phyloP scores from a whole-genome alignment of 2,113 vertebrate genomes.

The Pantherophis guttatus region DNA sequence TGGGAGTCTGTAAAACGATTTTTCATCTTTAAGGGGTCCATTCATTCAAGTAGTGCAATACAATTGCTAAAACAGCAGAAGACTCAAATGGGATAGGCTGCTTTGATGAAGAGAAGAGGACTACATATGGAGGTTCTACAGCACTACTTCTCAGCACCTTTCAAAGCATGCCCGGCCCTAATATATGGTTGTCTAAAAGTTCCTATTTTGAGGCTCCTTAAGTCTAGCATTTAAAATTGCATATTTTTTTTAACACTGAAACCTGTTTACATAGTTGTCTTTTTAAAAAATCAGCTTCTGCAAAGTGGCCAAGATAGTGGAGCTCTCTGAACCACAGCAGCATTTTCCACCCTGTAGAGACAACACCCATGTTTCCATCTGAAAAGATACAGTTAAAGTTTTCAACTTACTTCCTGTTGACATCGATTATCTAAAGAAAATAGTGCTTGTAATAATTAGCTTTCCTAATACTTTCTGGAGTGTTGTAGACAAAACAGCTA shows the following conservation, averaged over 20 bases:
- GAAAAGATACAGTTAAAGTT: neutral
- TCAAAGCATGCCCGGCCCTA: neutral
- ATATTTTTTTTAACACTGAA: neutral
- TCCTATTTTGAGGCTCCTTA: neutral
- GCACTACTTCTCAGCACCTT: neutral
- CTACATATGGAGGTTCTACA: neutral
- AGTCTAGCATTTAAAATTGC: neutral
- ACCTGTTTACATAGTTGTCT: neutral
- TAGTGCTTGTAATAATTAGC: neutral
- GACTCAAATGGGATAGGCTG: neutral
- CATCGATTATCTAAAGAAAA: neutral
- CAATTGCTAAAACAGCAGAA: neutral
- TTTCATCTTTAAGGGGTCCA: neutral
- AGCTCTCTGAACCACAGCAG: neutral
- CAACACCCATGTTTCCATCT: neutral
- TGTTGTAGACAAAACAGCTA: neutral
- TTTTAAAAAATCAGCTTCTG: neutral
- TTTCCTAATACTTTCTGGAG: neutral
- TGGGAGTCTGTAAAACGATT: neutral
- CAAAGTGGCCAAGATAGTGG: neutral
- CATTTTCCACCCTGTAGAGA: neutral
- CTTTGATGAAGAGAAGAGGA: neutral
- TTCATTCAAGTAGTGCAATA: neutral
- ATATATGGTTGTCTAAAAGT: neutral
- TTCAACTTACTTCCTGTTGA: neutral